These are phyloP conservation scores for Pangasius sanitwongsei DNA, from an alignment of 2,797 vertebrate species.

Conservation along the genomic window DNA sequence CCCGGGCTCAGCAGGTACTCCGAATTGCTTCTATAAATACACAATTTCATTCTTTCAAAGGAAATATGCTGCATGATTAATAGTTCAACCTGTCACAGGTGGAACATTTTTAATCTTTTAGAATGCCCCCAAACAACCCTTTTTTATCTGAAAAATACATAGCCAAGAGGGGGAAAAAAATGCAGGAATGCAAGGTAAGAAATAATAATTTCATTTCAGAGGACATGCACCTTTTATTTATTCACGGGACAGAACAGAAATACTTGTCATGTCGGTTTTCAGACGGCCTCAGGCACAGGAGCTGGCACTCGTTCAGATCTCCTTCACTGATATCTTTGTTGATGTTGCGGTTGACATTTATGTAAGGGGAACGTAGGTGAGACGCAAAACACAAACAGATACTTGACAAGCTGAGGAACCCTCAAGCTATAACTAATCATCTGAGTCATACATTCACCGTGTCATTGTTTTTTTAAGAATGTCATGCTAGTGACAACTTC, in stretches of 20 bases:
- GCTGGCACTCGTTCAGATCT: slow-evolving; percentile 42
- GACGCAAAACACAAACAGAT: slow-evolving; percentile 35
- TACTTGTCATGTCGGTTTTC: slow-evolving; percentile 38
- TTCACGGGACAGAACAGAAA: slow-evolving; percentile 40
- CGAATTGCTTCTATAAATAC: slow-evolving; percentile 62
- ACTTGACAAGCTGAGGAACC: slow-evolving; percentile 32
- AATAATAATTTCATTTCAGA: slow-evolving; percentile 25
- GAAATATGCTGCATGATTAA: slow-evolving; percentile 59
- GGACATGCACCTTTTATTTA: slow-evolving; percentile 43
- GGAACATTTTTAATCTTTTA: slow-evolving; percentile 61
- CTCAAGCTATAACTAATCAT: slow-evolving; percentile 37
- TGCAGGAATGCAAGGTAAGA: background rate
- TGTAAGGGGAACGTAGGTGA: slow-evolving; percentile 39
- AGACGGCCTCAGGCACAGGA: slow-evolving; percentile 30
- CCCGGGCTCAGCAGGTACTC: slow-evolving; percentile 34
- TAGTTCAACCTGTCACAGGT: slow-evolving; percentile 58
- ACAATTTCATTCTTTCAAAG: slow-evolving; percentile 60
- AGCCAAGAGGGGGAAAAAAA: background rate
- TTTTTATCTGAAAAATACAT: slow-evolving; percentile 36
- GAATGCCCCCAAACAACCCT: slow-evolving; percentile 31
- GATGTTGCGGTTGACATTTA: slow-evolving; percentile 53
- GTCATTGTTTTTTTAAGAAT: slow-evolving; percentile 22
- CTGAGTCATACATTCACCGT: slow-evolving; percentile 23
- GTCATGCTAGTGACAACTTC: background rate
- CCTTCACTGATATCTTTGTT: slow-evolving; percentile 34